Evolutionary conservation across 2,797 vertebrate genomes (phyloP).

Genomic region (Ispidina lecontei): DNA sequence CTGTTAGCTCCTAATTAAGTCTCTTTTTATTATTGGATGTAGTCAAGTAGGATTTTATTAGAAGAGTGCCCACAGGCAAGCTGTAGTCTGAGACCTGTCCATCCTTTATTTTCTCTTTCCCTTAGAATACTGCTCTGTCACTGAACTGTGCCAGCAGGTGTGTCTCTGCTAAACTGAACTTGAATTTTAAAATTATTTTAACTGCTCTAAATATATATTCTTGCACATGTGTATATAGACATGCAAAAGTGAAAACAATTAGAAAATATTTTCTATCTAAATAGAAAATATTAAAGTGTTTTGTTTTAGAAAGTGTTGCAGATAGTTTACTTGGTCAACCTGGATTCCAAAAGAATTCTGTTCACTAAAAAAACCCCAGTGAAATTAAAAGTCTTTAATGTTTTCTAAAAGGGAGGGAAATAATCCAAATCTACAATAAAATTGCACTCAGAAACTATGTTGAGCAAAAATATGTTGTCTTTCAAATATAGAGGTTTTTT

Average conservation of each 20-base stretch:
- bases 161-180: not conserved
- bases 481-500: not conserved
- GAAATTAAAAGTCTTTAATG: not conserved
- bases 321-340: not conserved
- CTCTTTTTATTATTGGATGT: not conserved
- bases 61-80: not conserved
- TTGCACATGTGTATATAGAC: not conserved
- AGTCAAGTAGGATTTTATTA: not conserved
- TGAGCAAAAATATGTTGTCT: not conserved
- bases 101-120: not conserved
- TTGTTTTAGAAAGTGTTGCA: not conserved
- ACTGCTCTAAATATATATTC: not conserved
- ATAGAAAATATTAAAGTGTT: not conserved
- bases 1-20: not conserved
- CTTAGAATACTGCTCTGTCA: not conserved
- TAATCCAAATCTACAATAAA: not conserved
- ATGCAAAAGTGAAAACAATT: not conserved
- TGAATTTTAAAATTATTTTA: not conserved
- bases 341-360: not conserved
- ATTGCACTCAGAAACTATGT: not conserved
- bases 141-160: not conserved
- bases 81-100: not conserved
- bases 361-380: not conserved
- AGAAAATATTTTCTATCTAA: not conserved
- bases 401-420: rapidly evolving